These are phyloP conservation scores for Meloidogyne exigua DNA, from an alignment of 1,140 invertebrate genomes.

Conservation along the genomic window DNA sequence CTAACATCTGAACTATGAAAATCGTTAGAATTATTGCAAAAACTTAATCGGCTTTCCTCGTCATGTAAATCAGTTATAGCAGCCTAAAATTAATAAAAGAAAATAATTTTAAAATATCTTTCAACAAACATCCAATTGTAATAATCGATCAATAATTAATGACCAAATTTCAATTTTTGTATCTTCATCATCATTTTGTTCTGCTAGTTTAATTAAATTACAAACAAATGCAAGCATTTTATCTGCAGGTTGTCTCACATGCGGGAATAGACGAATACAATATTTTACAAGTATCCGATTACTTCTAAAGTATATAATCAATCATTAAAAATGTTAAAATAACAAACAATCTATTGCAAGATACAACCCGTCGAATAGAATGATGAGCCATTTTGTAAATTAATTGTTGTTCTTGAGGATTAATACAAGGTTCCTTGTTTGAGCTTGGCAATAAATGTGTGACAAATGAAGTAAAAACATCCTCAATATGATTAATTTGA, in stretches of 20 bases:
- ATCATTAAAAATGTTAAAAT: not conserved
- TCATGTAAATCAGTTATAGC: constrained; percentile 6
- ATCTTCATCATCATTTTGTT: constrained; percentile 11
- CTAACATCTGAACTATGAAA: not conserved
- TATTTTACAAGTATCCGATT: constrained; percentile 29
- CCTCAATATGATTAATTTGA: constrained; percentile 27
- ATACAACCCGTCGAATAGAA: constrained; percentile 6
- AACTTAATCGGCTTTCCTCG: constrained; percentile 20
- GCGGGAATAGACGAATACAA: constrained; percentile 22
- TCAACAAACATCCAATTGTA: constrained; percentile 24
- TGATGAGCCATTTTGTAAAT: not conserved
- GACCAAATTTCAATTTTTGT: constrained; percentile 27
- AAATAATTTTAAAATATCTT: not conserved
- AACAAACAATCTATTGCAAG: constrained; percentile 17
- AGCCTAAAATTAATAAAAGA: not conserved
- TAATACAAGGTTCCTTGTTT: not conserved
- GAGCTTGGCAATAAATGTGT: constrained; percentile 22
- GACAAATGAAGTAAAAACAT: constrained; percentile 17
- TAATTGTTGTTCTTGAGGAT: not conserved
- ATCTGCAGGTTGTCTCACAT: constrained; percentile 26
- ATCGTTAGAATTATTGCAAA: constrained; percentile 11
- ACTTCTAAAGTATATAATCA: constrained; percentile 10
- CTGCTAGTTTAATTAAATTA: constrained; percentile 25
- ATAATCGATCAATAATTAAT: constrained; percentile 33
- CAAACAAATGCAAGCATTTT: constrained; percentile 35